phyloP scores from a whole-genome alignment of 2,888 invertebrate species.

The Ariolimax columbianus region DNA sequence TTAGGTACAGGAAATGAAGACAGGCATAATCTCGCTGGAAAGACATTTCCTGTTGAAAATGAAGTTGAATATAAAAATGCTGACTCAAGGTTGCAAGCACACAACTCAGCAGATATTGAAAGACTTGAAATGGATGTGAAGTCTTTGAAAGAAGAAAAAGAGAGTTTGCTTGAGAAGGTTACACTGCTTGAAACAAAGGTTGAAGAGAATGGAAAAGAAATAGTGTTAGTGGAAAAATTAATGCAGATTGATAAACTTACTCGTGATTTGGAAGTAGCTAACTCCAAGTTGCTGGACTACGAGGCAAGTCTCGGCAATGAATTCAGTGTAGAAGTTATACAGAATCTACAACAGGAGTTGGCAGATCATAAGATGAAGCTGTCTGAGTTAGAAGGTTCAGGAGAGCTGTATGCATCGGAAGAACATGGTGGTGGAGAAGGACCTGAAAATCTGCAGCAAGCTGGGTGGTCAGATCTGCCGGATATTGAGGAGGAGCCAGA shows the following conservation, averaged over 20 bases:
- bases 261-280: conserved; percentile 16
- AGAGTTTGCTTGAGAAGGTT: conserved; percentile 18
- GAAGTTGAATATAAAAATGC: not conserved
- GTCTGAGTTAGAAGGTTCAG: conserved; percentile 39
- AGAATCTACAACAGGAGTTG: conserved; percentile 48
- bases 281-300: conserved; percentile 34
- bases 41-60: not conserved
- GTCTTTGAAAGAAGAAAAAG: conserved; percentile 10
- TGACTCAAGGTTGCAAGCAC: not conserved
- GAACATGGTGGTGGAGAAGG: not conserved
- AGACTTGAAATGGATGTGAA: not conserved
- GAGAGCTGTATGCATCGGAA: not conserved
- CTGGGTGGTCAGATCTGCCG: conserved; percentile 42
- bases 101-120: not conserved
- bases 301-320: conserved; percentile 39
- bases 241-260: conserved; percentile 11
- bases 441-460: not conserved
- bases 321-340: conserved; percentile 41
- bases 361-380: conserved; percentile 39
- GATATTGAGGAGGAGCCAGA: conserved; percentile 42
- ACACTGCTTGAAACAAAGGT: conserved; percentile 15
- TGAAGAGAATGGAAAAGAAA: conserved; percentile 4
- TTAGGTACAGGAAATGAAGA: conserved; percentile 3
- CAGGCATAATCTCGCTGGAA: not conserved
- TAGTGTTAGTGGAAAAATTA: conserved; percentile 7